Evolutionary conservation across 1,140 invertebrate species (phyloP).

Genomic region (Homarus americanus): DNA sequence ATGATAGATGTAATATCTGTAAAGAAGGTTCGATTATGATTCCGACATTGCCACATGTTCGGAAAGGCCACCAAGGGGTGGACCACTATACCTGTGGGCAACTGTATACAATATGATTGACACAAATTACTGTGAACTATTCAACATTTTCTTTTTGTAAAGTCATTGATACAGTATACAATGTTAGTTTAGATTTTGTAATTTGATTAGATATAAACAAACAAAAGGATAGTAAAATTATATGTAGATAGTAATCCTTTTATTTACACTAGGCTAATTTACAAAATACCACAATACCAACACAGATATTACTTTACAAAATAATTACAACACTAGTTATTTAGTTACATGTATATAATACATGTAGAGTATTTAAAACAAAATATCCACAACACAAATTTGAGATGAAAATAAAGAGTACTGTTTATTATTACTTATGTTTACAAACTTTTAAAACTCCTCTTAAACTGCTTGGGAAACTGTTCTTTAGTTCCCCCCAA

Average conservation of each 20-base stretch:
- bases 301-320: neutral
- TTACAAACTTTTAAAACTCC: neutral
- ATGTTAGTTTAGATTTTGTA: too few species aligned
- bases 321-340: neutral
- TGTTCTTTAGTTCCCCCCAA: neutral
- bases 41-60: too few species aligned
- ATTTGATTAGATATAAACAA: neutral
- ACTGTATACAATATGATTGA: too few species aligned
- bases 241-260: neutral
- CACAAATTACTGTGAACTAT: too few species aligned
- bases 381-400: slow-evolving; percentile 6
- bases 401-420: neutral
- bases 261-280: neutral
- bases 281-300: slow-evolving; percentile 7
- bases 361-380: neutral
- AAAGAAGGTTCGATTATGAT: too few species aligned
- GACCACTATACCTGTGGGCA: too few species aligned
- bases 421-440: neutral
- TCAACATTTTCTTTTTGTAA: too few species aligned
- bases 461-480: neutral
- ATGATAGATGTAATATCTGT: too few species aligned
- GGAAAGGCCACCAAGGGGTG: too few species aligned
- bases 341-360: slow-evolving; percentile 1
- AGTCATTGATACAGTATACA: too few species aligned
- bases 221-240: neutral